Base-by-base conservation (phyloP, 92 coral and sea anemone species). In the Porites divaricata region DNA sequence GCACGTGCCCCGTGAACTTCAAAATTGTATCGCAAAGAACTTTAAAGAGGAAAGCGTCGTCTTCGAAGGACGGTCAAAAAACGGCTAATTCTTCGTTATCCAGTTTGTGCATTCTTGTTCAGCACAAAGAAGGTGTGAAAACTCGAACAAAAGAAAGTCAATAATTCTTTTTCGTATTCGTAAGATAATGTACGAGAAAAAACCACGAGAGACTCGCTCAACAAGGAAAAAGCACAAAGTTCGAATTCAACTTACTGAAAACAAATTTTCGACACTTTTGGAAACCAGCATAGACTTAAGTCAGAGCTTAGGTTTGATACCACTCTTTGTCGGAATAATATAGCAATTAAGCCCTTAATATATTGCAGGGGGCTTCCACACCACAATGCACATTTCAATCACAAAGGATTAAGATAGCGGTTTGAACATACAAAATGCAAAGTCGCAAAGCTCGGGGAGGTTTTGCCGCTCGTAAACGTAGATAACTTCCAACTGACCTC, bases 61-160 rank as follows among this genome's bases (percentile, higher is more conserved):
- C 12, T 54, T 54, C 59, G 59, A 54, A 54, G 59, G 15, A 52
- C 66, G 59, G 24, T 67, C 48, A 22, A 13, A 50, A 50, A 48
- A 72, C 21, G 71, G 24, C 51, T 67, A 70, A 81, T 56, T 20
- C 35, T 16, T 28, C 4, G 2, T 17, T 19, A 15, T 19, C 24
- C 53, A 21, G 67, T 63, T 26, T 50, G 64, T 24, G 65, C 53
- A 26, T 56, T 52, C 15, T 53, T 67, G 65, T 80, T 15, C 28
- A 56, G 56, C 75, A 80, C 75, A 79, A 80, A 68, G 66, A 6
- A 51, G 28, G 76, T 10, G 85, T 53, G 67, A 80, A 80, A 80
- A 26, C 14, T n/a, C 1, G 16, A 21, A 52, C 67, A 67, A 80
- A 53, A 19, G 85, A 70, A 21, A 26, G 28, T 58, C 61, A 19